Percentiles rank a stretch among this genome's conserved stretches.
Conservation (phyloP, 2,797 vertebrate genomes). For the Sarcophilus harrisii region DNA sequence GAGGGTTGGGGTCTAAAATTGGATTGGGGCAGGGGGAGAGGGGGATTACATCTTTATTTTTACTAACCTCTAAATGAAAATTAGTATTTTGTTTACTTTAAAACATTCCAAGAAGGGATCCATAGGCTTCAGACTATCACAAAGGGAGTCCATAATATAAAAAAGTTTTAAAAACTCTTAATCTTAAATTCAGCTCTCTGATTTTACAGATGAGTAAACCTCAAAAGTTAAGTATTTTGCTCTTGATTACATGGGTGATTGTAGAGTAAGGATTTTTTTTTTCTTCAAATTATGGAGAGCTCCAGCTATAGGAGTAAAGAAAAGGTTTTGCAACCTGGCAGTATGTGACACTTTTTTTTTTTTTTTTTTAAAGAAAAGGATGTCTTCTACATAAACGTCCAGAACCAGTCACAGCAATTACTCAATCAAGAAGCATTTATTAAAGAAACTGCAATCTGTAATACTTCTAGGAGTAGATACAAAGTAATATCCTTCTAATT, state of each 20-base stretch:
- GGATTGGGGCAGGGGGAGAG: background rate
- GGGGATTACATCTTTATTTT: background rate
- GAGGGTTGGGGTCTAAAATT: background rate
- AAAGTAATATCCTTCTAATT: background rate
- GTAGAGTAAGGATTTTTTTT: background rate
- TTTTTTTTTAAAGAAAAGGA: background rate
- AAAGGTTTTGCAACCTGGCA: background rate
- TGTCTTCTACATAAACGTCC: background rate
- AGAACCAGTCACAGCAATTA: background rate
- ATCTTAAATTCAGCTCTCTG: background rate
- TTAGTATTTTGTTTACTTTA: background rate
- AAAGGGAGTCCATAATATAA: background rate
- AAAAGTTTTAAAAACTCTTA: background rate
- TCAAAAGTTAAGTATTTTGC: background rate
- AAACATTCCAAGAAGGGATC: background rate
- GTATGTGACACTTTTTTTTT: too few relatives aligned
- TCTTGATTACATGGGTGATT: background rate
- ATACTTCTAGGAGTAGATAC: background rate
- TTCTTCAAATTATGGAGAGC: background rate
- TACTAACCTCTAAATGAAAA: background rate
- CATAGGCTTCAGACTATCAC: background rate
- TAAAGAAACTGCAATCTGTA: background rate
- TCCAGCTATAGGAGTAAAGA: background rate
- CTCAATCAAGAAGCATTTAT: background rate
- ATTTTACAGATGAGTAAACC: background rate